phyloP scores from a whole-genome alignment of 1,140 invertebrate species.

The Diorhabda sublineata region DNA sequence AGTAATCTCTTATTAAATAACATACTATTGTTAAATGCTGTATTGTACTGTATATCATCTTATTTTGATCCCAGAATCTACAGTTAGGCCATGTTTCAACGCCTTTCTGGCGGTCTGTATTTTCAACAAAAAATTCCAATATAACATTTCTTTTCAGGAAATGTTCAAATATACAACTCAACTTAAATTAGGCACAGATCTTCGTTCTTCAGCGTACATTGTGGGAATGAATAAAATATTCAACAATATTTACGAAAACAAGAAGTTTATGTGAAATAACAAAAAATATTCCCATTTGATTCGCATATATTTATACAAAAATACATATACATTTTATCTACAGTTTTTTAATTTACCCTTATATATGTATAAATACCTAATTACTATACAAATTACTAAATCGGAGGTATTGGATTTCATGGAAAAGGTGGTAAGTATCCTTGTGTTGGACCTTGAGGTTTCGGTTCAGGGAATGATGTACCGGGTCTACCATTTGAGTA shows the following conservation, averaged over 20 bases:
- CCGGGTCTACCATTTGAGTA: constrained; percentile 44
- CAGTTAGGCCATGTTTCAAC: too few species aligned
- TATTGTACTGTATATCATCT: too few species aligned
- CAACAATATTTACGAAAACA: constrained; percentile 41
- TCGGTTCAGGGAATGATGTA: constrained; percentile 44
- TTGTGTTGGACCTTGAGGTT: constrained; percentile 50
- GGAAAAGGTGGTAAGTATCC: constrained; percentile 54
- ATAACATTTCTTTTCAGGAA: constrained; percentile 55
- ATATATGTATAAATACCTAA: background rate
- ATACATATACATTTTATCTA: background rate
- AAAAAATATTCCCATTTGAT: constrained; percentile 15
- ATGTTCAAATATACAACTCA: constrained; percentile 69
- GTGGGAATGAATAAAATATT: constrained; percentile 82
- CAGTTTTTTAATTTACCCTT: background rate
- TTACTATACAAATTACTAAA: background rate
- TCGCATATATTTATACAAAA: constrained; percentile 22
- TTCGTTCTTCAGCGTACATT: constrained; percentile 79
- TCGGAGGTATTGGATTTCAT: background rate
- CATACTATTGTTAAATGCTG: too few species aligned
- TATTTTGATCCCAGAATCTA: too few species aligned
- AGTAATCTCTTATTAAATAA: too few species aligned
- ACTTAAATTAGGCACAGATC: constrained; percentile 69
- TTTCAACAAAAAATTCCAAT: too few species aligned
- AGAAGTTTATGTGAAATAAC: constrained; percentile 21
- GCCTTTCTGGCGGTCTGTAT: too few species aligned